Evolutionary conservation across 2,113 vertebrate species (phyloP), one percentile per base, ranked within the genome.

Genomic region (Phaetusa simplex): DNA sequence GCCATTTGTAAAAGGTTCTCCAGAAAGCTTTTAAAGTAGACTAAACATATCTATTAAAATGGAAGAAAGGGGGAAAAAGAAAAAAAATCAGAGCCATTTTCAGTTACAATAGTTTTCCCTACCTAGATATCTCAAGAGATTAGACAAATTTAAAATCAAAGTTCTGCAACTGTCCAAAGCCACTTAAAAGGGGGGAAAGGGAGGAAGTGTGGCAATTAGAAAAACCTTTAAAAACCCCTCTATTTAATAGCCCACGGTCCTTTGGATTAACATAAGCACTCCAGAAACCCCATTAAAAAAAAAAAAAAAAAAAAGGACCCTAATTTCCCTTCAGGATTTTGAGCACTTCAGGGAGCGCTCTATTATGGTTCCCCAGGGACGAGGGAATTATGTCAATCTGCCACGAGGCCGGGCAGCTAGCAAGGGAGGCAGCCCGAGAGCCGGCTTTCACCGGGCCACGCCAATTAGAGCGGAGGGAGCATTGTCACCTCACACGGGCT

Each of bases 11-110:
- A 98, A 95, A 96, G 92, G 94, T 94, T 82, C 87, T 95, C 91
- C 67, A 97, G 96, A 97, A 97, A 97, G 97, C 97, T 97, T 98
- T 98, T 97, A 97, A 97, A 95, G 93, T 82, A 97, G 95, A 91
- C 96, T 97, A 97, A 97, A 97, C 79, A 93, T 91, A 96, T 92
- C 94, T 95, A 95, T 95, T 97, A 97, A 97, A 97, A 96, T 74
- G 49, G 81, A 95, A 96, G 85, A 95, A 96, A 91, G 50, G 42
- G 2, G 7, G 27, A 15, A 16, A 7, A 43, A 76, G 47, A 53
- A 69, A 78, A 66, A 85, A 67, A 43, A 66, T 32, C 79, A 40
- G 82, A 96, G 84, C 43, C 61, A 85, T 95, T 97, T 96, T 92
- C 88, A 82, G 84, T 80, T 93, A 95, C 84, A 91, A 95, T 86